Base-by-base conservation (phyloP, 2,113 vertebrate genomes). In the Butorides virescens region DNA sequence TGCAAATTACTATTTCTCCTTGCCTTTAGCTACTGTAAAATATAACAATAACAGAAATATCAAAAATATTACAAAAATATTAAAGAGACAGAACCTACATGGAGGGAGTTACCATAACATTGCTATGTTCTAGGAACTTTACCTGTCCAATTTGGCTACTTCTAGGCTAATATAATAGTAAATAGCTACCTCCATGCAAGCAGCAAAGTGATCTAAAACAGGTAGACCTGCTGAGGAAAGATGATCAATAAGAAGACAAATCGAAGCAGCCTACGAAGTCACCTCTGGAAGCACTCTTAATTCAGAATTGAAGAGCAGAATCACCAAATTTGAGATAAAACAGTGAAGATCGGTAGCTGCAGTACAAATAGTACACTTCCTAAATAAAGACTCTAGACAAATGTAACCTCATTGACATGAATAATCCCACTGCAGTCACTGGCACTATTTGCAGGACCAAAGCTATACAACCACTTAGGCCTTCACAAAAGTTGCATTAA, bases 351-450 rank as follows among this genome's bases (percentile, higher is more conserved):
- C 63, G 70, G 74, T 58, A 83, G 74, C 53, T 68, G 63, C 66
- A 90, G 71, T 26, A 92, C 11, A 2, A 90, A 63, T 47, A 71
- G 42, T 19, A 47, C 21, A 9, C 67, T 59, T 90, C 66, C 77
- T 93, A 97, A 95, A 95, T 72, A 95, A 2, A 92, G 81, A 56
- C 59, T 76, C 66, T 46, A 25, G 66, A 79, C 59, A 89, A 86
- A 91, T 20, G 39, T 52, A 92, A 59, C 74, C 58, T 92, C 80
- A 55, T 1, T 89, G 92, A 86, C 81, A 90, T 12, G 46, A 93
- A 83, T 73, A 92, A 92, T 62, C 77, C 86, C 37, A 37, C 62
- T 50, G 86, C 62, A 93, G 71, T 44, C 70, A 11, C 68, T 6
- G 37, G 63, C 66, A 75, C 39, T 16, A 37, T 67, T 52, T 2